A percentile compares a stretch with the other conserved stretches of the same genome.
These are phyloP conservation scores for Galemys pyrenaicus DNA, from an alignment of 2,113 vertebrate genomes.

Conservation along the genomic window DNA sequence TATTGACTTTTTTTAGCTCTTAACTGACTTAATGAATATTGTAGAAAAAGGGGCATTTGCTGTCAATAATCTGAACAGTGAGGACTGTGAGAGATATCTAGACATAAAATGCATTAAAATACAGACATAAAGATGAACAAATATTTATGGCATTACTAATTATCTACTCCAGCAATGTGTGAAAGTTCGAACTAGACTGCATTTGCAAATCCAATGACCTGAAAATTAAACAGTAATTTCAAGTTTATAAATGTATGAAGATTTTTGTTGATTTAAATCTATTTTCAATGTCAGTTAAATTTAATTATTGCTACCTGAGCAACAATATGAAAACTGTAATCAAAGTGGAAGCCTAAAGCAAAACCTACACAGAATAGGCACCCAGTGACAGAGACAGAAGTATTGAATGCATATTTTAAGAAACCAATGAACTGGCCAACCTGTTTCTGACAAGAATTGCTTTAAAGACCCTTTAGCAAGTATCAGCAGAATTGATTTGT, in stretches of 20 bases:
- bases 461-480: constrained; percentile 77
- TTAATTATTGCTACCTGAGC: constrained; percentile 45
- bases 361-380: constrained; percentile 52
- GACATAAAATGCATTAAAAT: not conserved
- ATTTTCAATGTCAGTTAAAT: constrained; percentile 64
- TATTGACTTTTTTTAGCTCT: not conserved
- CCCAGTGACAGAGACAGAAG: constrained; percentile 7
- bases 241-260: constrained; percentile 52
- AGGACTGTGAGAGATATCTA: not conserved
- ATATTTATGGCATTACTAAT: not conserved
- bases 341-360: constrained; percentile 61
- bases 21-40: not conserved
- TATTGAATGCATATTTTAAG: constrained; percentile 71
- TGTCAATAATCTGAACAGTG: constrained; percentile 24
- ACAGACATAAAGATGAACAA: not conserved
- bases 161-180: not conserved
- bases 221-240: constrained; percentile 70
- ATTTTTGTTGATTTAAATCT: constrained; percentile 57
- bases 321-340: constrained; percentile 69
- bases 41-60: not conserved
- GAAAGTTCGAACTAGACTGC: constrained; percentile 50
- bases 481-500: constrained; percentile 77
- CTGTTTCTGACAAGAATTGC: constrained; percentile 65
- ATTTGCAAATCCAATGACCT: constrained; percentile 53
- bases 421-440: constrained; percentile 72